Evolutionary conservation across 2,797 vertebrate genomes (phyloP).

Genomic region (Petrocephalus sullivani): DNA sequence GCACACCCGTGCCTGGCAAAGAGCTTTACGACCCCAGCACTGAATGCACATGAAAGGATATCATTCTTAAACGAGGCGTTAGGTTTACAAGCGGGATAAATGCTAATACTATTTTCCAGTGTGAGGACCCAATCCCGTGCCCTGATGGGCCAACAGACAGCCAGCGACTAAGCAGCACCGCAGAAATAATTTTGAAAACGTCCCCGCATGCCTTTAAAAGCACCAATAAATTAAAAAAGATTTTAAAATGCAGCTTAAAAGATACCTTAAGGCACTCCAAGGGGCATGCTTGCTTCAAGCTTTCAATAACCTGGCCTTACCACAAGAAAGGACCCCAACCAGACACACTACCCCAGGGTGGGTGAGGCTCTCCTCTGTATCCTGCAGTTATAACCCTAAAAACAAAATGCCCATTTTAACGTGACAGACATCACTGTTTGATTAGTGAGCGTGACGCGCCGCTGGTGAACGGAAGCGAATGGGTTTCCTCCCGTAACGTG

Average conservation of each 20-base stretch:
- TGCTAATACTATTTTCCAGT: conserved; percentile 46
- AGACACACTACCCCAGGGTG: neutral
- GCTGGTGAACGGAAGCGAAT: neutral
- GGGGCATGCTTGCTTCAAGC: neutral
- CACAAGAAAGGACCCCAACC: neutral
- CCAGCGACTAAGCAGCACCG: conserved; percentile 40
- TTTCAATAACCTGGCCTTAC: conserved; percentile 25
- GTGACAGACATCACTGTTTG: neutral
- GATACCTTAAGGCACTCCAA: conserved; percentile 15
- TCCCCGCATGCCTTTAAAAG: conserved; percentile 32
- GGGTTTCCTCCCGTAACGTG: neutral
- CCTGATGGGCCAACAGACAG: conserved; percentile 28
- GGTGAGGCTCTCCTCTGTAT: neutral
- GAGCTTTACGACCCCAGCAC: neutral
- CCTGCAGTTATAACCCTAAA: conserved; percentile 16
- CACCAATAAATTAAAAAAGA: conserved; percentile 26
- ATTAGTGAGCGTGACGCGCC: neutral
- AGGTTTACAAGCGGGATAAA: conserved; percentile 32
- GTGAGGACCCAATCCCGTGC: conserved; percentile 35
- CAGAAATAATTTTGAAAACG: conserved; percentile 45
- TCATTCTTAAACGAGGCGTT: conserved; percentile 24
- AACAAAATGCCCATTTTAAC: neutral
- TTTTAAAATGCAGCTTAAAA: conserved; percentile 28
- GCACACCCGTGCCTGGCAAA: neutral
- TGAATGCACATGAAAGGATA: conserved; percentile 8